These are phyloP conservation scores for Lacerta viridis DNA, from an alignment of 2,797 vertebrate species.

Conservation along the genomic window DNA sequence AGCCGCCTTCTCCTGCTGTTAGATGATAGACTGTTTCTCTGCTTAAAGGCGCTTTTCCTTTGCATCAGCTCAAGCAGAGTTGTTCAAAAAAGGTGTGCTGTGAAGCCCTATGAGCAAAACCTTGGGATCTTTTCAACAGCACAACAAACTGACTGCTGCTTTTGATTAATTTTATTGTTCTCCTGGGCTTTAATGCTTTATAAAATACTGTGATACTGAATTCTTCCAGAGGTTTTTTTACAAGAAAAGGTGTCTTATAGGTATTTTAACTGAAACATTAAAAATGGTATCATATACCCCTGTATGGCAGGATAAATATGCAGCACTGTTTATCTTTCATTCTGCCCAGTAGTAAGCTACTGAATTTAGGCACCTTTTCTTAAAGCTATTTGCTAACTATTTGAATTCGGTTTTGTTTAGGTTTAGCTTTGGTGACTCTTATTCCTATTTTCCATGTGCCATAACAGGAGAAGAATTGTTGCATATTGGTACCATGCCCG, in stretches of 20 bases:
- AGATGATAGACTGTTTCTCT: not conserved
- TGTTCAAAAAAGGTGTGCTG: not conserved
- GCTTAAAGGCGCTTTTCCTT: slow-evolving; percentile 3
- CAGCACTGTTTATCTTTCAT: not conserved
- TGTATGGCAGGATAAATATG: not conserved
- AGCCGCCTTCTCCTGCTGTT: slow-evolving; percentile 4
- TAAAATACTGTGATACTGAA: not conserved
- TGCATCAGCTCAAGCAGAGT: slow-evolving; percentile 1
- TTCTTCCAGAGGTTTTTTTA: not conserved
- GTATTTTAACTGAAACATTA: slow-evolving; percentile 34
- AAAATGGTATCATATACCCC: slow-evolving; percentile 10
- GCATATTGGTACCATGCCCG: not conserved
- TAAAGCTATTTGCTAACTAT: not conserved
- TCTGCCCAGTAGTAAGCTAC: not conserved
- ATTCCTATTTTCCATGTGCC: not conserved
- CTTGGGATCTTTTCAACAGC: not conserved
- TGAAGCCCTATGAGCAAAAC: not conserved
- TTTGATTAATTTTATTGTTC: not conserved
- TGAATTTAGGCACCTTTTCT: not conserved
- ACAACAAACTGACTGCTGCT: not conserved
- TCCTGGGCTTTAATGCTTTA: not conserved
- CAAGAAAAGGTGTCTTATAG: slow-evolving; percentile 10
- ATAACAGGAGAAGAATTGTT: not conserved
- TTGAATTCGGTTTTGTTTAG: not conserved
- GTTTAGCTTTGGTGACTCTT: not conserved